Evolutionary conservation across 2,888 invertebrate species (phyloP), one percentile per base, ranked within the genome.

Genomic region (Hololepta plana): DNA sequence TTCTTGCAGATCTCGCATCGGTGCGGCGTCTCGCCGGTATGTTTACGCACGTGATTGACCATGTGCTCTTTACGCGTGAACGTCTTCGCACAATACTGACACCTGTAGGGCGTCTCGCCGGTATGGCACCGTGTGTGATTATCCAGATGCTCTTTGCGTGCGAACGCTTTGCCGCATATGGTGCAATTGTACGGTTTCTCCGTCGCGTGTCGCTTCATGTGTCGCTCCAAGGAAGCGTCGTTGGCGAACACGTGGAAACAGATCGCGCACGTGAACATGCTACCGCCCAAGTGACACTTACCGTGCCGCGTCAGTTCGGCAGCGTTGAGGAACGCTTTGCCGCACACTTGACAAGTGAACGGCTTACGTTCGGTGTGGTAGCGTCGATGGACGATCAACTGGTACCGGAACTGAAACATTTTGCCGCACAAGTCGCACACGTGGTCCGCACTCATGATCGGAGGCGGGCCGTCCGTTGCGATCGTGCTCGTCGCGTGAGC

Each of bases 361-460:
- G 82, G 82, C 49, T 84, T 84, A 38, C 75, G 66, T 54, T 84
- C 82, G 20, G 75, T 79, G 44, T 85, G 85, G 53, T 84, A 84
- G 40, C 84, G 69, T 44, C 80, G 66, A 55, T 85, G 84, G 20
- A 84, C 82, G 42, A 84, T 84, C 31, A 84, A 64, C 49, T 84
- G 84, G 55, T 85, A 84, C 30, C 82, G 71, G 52, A 77, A 84
- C 44, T 80, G 80, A 55, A 84, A 84, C 57, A 79, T 74, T 57
- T 84, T 82, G 26, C 80, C 79, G 43, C 84, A 84, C 32, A 84
- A 67, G 51, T 84, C 82, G 51, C 84, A 84, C 10, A 74, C 65
- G 50, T 84, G 81, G 34, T 34, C 59, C 11, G 71, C 72, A 14
- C 57, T 57, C 9, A 62, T 57, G 3, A 66, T 62, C 3, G 66